phyloP scores from a whole-genome alignment of 1,140 invertebrate genomes.

The Vanessa atalanta region DNA sequence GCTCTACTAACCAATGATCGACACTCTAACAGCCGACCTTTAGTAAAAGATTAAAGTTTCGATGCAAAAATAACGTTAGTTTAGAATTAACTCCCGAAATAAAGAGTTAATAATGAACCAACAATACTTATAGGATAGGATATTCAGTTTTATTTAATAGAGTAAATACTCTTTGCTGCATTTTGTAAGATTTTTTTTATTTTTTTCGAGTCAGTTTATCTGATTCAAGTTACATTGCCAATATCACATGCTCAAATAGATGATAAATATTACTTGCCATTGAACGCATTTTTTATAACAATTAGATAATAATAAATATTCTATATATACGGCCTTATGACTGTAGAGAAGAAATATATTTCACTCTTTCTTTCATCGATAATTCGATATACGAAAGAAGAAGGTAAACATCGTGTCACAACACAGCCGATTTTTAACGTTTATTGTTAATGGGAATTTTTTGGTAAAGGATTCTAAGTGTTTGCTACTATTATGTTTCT shows the following conservation, averaged over 20 bases:
- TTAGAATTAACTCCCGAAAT: background rate
- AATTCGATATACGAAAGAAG: no score
- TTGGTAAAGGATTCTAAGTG: conserved; percentile 13
- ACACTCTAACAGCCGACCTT: no score
- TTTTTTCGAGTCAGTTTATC: conserved; percentile 2
- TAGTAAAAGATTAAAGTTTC: no score
- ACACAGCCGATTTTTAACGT: no score
- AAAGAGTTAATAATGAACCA: background rate
- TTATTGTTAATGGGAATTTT: background rate
- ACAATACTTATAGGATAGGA: background rate
- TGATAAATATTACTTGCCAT: conserved; percentile 15
- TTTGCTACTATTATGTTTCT: conserved; percentile 14
- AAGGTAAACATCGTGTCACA: no score
- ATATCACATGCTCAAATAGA: conserved; percentile 31
- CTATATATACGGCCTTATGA: background rate
- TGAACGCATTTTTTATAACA: conserved; percentile 21
- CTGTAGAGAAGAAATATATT: no score
- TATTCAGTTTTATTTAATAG: background rate
- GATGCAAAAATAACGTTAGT: no score
- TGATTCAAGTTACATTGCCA: conserved; percentile 13
- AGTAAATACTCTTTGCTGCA: conserved; percentile 15
- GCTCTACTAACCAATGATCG: no score
- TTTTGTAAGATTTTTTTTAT: conserved; percentile 18
- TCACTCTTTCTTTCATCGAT: no score
- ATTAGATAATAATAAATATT: conserved; percentile 1